These are phyloP conservation scores for Coptodon rendalli DNA, from an alignment of 2,113 vertebrate species.

Conservation along the genomic window DNA sequence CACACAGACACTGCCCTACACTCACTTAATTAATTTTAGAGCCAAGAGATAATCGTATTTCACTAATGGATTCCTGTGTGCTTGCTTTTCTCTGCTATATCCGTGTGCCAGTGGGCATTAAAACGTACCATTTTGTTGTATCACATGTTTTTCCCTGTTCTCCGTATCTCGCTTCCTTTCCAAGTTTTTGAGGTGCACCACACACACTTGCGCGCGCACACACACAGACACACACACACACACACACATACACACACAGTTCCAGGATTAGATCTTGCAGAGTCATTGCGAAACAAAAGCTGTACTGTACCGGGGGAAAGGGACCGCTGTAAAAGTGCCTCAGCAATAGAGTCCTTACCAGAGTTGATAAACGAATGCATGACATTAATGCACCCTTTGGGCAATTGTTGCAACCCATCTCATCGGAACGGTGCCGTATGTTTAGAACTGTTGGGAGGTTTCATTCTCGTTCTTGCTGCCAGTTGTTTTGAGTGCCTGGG, in stretches of 20 bases:
- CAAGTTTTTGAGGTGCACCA: slow-evolving; percentile 1
- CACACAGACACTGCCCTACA: slow-evolving; percentile 18
- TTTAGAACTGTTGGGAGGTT: background rate
- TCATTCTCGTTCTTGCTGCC: background rate
- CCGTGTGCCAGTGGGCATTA: slow-evolving; percentile 56
- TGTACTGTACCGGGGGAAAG: background rate
- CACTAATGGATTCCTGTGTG: slow-evolving; percentile 70
- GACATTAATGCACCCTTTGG: background rate
- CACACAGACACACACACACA: background rate
- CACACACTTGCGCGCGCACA: background rate
- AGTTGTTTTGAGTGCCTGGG: background rate
- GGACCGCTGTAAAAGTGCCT: background rate
- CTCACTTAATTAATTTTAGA: slow-evolving; percentile 71
- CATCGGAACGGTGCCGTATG: background rate
- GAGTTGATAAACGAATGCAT: slow-evolving; percentile 19
- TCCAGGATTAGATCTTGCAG: slow-evolving; percentile 43
- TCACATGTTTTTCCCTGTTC: slow-evolving; percentile 25
- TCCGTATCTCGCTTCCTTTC: slow-evolving; percentile 19
- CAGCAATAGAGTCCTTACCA: background rate
- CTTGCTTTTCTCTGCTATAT: slow-evolving; percentile 48
- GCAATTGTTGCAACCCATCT: background rate
- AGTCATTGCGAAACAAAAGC: slow-evolving; percentile 42
- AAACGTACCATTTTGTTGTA: slow-evolving; percentile 56
- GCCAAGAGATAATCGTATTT: slow-evolving; percentile 73
- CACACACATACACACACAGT: background rate